A percentile compares a stretch with the other conserved stretches of the same genome.
These are phyloP conservation scores for Nymphicus hollandicus DNA, from an alignment of 2,113 vertebrate genomes.

Conservation along the genomic window DNA sequence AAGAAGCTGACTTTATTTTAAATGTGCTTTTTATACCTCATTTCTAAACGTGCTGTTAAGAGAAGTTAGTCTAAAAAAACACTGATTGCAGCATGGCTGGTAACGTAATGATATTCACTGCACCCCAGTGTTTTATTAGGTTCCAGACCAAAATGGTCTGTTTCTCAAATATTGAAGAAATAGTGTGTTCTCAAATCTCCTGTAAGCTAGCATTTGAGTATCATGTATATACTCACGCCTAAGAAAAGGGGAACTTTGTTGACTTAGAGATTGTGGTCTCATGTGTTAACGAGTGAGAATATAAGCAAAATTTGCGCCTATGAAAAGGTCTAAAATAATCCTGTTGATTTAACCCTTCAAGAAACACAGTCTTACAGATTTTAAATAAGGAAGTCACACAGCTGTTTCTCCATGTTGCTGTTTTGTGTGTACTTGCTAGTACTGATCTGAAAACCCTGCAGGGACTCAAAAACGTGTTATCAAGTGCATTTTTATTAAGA, in stretches of 20 bases:
- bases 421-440: not conserved
- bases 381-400: slow-evolving; percentile 1
- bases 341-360: slow-evolving; percentile 27
- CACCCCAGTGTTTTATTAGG: not conserved
- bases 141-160: not conserved
- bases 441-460: not conserved
- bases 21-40: not conserved
- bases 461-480: not conserved
- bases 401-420: not conserved
- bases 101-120: not conserved
- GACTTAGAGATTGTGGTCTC: not conserved
- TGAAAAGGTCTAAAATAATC: slow-evolving; percentile 32
- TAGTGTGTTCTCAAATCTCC: not conserved
- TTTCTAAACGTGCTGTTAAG: not conserved
- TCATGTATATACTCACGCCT: not conserved
- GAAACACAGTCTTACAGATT: not conserved
- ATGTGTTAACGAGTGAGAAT: not conserved
- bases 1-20: not conserved
- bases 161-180: not conserved
- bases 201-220: not conserved
- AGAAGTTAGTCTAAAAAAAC: not conserved
- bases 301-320: slow-evolving; percentile 26
- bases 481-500: not conserved
- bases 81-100: not conserved
- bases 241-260: not conserved